Percentiles rank a stretch among this genome's conserved stretches.
Conservation (phyloP, 2,888 invertebrate species). For the Globia sparganii region DNA sequence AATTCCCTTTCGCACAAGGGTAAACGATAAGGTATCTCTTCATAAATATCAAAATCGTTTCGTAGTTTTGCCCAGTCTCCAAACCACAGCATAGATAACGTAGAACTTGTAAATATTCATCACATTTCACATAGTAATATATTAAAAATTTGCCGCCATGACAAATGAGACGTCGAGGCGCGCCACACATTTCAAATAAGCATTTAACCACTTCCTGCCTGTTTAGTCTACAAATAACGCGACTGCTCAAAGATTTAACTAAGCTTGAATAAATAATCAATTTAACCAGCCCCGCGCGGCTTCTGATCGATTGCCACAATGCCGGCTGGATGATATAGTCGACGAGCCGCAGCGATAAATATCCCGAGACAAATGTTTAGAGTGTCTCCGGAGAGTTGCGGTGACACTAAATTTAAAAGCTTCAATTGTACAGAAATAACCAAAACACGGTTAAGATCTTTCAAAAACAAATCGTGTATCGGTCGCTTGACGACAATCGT, state of each 20-base stretch:
- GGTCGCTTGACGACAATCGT: constrained; percentile 89
- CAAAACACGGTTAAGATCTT: constrained; percentile 90
- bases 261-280: constrained; percentile 89
- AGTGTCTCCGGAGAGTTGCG: constrained; percentile 89
- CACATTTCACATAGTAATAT: constrained; percentile 55
- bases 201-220: constrained; percentile 84
- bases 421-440: constrained; percentile 90
- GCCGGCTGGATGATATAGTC: constrained; percentile 89
- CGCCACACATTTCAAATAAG: constrained; percentile 79
- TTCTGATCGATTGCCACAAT: constrained; percentile 90
- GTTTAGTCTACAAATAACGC: constrained; percentile 86
- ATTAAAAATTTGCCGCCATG: constrained; percentile 75
- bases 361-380: constrained; percentile 89
- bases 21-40: not conserved
- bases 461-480: constrained; percentile 90
- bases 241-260: constrained; percentile 86
- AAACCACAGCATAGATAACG: constrained; percentile 36
- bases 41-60: not conserved
- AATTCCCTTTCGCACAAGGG: not conserved
- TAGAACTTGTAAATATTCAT: constrained; percentile 47
- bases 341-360: constrained; percentile 88
- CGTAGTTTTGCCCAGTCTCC: not conserved
- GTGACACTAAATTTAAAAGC: constrained; percentile 90
- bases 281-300: constrained; percentile 85
- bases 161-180: constrained; percentile 74